phyloP scores from a whole-genome alignment of 2,797 vertebrate genomes.

The Ctenosaura bakeri region DNA sequence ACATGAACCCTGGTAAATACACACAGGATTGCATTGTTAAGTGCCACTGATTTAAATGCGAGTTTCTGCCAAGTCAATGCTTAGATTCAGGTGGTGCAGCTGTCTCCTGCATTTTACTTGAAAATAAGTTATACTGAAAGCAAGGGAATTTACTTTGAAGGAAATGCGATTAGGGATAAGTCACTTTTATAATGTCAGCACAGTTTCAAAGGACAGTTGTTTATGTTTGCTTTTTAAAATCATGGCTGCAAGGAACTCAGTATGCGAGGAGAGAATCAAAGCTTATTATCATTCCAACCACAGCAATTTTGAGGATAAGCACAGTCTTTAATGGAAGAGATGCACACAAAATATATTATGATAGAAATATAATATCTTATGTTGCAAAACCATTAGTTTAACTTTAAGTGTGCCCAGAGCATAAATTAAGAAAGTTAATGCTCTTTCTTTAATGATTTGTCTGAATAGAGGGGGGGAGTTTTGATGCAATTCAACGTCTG shows the following conservation, averaged over 20 bases:
- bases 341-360: slow-evolving; percentile 16
- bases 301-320: background rate
- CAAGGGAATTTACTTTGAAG: background rate
- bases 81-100: background rate
- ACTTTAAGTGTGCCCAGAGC: background rate
- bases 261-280: background rate
- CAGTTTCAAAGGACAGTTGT: slow-evolving; percentile 18
- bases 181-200: background rate
- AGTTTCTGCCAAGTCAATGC: background rate
- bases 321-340: slow-evolving; percentile 11
- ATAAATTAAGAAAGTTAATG: slow-evolving; percentile 21
- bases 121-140: background rate
- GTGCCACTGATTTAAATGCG: background rate
- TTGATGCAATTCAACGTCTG: background rate
- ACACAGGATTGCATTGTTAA: background rate
- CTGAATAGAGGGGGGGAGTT: background rate
- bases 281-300: slow-evolving; percentile 13
- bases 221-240: slow-evolving; percentile 1
- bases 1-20: background rate
- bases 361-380: slow-evolving; percentile 18
- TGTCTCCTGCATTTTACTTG: background rate
- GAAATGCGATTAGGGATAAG: background rate
- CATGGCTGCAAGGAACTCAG: background rate
- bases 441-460: background rate
- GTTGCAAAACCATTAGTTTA: slow-evolving; percentile 11